These are phyloP conservation scores for Escarpia spicata DNA, from an alignment of 2,888 invertebrate genomes.

Conservation along the genomic window DNA sequence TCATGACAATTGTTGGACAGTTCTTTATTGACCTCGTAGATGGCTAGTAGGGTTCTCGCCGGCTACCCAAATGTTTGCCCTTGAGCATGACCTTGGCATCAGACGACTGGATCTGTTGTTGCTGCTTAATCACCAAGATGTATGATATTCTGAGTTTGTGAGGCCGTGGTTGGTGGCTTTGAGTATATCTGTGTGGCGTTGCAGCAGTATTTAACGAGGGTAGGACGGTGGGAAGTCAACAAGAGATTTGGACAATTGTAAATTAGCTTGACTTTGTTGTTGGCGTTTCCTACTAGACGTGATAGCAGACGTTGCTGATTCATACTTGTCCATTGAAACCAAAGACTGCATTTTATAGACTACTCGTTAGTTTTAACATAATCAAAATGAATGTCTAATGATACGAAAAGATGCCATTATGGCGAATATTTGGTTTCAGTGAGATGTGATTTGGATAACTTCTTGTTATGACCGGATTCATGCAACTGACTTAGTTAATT, in stretches of 20 bases:
- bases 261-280: slow-evolving; percentile 12
- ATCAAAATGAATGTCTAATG: background rate
- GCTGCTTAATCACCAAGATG: background rate
- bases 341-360: slow-evolving; percentile 4
- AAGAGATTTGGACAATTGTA: background rate
- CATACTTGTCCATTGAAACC: background rate
- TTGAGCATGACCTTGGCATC: background rate
- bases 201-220: background rate
- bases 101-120: background rate
- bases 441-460: background rate
- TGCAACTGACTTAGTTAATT: slow-evolving; percentile 1
- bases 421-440: background rate
- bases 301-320: background rate
- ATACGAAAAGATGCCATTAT: too few species aligned
- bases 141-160: background rate
- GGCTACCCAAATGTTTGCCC: background rate
- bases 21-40: background rate
- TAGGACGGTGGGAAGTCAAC: background rate
- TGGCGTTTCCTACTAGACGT: background rate
- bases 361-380: background rate
- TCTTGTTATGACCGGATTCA: background rate
- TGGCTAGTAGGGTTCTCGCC: background rate
- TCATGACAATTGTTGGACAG: background rate
- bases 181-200: background rate
- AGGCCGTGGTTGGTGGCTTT: background rate